Conservation (phyloP, 2,113 vertebrate genomes). For the Empidonax traillii region DNA sequence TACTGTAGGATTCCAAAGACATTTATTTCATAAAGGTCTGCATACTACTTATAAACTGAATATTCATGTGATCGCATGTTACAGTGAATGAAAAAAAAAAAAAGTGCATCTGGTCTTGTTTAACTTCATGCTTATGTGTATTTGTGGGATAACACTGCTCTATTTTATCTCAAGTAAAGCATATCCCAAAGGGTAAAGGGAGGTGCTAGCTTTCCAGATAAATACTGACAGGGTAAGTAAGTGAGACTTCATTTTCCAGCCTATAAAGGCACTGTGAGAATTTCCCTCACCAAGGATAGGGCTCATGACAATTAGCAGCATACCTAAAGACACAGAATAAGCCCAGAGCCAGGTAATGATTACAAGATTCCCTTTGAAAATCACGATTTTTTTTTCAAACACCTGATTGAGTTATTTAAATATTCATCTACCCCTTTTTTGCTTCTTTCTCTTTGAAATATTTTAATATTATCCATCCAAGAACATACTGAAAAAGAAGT, state of each 20-base stretch:
- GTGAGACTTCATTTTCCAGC: not conserved
- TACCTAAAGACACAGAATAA: not conserved
- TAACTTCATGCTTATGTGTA: not conserved
- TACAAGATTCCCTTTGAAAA: not conserved
- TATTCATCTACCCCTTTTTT: not conserved
- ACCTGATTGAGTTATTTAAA: not conserved
- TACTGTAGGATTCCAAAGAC: not conserved
- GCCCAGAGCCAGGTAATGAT: not conserved
- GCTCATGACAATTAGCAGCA: not conserved
- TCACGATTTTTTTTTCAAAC: not conserved
- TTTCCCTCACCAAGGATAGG: not conserved
- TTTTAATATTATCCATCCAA: not conserved
- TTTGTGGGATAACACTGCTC: not conserved
- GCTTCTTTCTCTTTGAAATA: not conserved
- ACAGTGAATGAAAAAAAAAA: not conserved
- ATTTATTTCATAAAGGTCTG: not conserved
- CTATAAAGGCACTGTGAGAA: not conserved
- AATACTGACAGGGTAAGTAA: not conserved
- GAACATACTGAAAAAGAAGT: not conserved
- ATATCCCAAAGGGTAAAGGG: not conserved
- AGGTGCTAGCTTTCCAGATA: not conserved
- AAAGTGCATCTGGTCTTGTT: not conserved
- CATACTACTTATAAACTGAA: not conserved
- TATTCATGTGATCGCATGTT: not conserved
- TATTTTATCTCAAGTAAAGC: not conserved